phyloP scores from a whole-genome alignment of 2,797 vertebrate genomes.

The Pempheris klunzingeri region DNA sequence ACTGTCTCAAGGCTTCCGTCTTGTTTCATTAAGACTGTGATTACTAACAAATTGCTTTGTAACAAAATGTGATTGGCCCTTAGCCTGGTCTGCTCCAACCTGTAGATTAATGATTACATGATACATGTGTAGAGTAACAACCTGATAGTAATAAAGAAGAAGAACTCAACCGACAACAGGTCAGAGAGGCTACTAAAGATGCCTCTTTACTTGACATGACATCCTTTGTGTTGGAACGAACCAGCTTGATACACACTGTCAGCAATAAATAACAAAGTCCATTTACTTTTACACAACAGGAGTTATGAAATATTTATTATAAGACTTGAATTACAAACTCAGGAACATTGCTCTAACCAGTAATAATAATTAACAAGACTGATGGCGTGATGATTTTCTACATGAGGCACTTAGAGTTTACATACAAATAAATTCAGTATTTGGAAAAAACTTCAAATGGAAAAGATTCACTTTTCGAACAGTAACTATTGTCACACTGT shows the following conservation, averaged over 20 bases:
- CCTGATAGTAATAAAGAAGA: slow-evolving; percentile 31
- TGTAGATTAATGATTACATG: slow-evolving; percentile 44
- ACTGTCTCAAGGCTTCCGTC: too few species aligned
- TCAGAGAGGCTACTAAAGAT: neutral
- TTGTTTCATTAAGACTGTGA: too few species aligned
- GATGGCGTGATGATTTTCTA: slow-evolving; percentile 12
- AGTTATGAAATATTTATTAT: slow-evolving; percentile 38
- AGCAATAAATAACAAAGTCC: slow-evolving; percentile 46
- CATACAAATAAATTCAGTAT: neutral
- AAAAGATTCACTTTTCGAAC: neutral
- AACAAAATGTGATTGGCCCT: neutral
- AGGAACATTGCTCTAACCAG: neutral
- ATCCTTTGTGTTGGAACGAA: neutral
- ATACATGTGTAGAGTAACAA: neutral
- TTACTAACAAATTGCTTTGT: too few species aligned
- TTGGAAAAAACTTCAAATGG: neutral
- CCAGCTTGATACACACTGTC: neutral
- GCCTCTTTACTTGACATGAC: neutral
- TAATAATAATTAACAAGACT: slow-evolving; percentile 29
- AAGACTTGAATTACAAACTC: slow-evolving; percentile 24
- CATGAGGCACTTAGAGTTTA: neutral
- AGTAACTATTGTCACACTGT: neutral
- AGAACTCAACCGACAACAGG: slow-evolving; percentile 3
- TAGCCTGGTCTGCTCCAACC: neutral
- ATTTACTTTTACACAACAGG: slow-evolving; percentile 19